A percentile compares a stretch with the other conserved stretches of the same genome.
Evolutionary conservation across 2,113 vertebrate genomes (phyloP).

Genomic region (Cavia porcellus): DNA sequence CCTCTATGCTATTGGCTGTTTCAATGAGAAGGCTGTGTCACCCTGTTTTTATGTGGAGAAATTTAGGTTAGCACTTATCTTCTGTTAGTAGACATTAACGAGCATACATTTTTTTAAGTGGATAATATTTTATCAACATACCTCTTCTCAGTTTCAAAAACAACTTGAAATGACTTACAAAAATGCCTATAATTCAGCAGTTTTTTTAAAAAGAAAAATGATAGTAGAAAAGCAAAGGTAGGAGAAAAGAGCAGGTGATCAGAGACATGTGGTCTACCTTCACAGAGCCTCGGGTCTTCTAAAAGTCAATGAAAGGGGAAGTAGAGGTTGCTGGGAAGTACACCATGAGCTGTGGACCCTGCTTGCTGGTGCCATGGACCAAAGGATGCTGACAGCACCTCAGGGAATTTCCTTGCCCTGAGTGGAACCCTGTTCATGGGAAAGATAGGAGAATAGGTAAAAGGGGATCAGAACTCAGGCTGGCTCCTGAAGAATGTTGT

Average conservation of each 20-base stretch:
- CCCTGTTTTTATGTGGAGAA: background rate
- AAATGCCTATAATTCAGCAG: background rate
- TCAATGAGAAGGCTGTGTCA: background rate
- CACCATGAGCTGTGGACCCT: no score
- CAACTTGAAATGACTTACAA: background rate
- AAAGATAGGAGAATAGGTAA: background rate
- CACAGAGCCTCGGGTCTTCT: background rate
- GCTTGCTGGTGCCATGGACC: background rate
- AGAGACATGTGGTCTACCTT: background rate
- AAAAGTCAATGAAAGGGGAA: background rate
- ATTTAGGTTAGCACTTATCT: background rate
- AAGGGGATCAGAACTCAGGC: no score
- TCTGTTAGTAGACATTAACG: background rate
- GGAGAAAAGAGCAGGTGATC: background rate
- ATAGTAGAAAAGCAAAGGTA: background rate
- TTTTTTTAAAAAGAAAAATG: background rate
- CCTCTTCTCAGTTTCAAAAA: background rate
- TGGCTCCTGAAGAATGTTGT: background rate
- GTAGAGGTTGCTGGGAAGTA: no score
- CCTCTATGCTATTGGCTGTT: background rate
- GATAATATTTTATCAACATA: background rate
- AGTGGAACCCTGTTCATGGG: background rate
- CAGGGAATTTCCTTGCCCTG: background rate
- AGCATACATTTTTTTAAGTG: background rate
- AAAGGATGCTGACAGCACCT: background rate